Percentiles rank a stretch among this genome's conserved stretches.
Evolutionary conservation across 2,113 vertebrate species (phyloP).

Genomic region (Campylorhamphus procurvoides): DNA sequence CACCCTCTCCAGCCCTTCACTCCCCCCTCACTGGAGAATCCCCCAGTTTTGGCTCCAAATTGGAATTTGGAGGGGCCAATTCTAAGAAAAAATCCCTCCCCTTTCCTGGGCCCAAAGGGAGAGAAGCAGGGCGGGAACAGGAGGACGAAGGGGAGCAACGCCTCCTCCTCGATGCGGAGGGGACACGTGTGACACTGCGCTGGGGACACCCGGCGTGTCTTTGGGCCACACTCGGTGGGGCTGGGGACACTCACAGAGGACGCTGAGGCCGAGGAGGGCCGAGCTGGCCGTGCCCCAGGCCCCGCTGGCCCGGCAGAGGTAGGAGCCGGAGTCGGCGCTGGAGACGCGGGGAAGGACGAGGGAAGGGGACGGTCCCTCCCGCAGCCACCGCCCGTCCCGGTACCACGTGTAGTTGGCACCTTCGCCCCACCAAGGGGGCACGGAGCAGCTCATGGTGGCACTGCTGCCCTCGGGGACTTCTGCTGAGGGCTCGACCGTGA

Average conservation of each 20-base stretch:
- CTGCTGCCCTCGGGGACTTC: conserved; percentile 59
- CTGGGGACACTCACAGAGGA: conserved; percentile 72
- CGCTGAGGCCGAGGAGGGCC: neutral
- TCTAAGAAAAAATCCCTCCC: too few species aligned
- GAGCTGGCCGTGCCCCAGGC: neutral
- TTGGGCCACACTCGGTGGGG: neutral
- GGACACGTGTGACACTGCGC: neutral
- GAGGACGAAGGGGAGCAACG: neutral
- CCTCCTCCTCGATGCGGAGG: fast-evolving
- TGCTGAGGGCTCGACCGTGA: conserved; percentile 52
- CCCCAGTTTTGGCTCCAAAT: fast-evolving
- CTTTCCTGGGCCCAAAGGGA: fast-evolving
- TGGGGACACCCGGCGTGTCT: neutral
- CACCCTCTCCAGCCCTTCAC: fast-evolving
- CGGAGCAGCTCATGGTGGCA: conserved; percentile 65
- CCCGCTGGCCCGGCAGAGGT: conserved; percentile 64
- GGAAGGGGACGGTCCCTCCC: neutral
- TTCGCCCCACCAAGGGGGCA: neutral
- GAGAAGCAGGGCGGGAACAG: neutral
- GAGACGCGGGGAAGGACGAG: conserved; percentile 10
- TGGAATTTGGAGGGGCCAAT: neutral
- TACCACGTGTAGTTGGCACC: conserved; percentile 72
- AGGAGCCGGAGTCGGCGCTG: conserved; percentile 63
- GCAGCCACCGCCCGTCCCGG: conserved; percentile 60
- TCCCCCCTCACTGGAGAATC: too few species aligned